A percentile compares a stretch with the other conserved stretches of the same genome.
These are phyloP conservation scores for Drosophila mojavensis DNA, from an alignment of 1,140 invertebrate genomes.

Conservation along the genomic window DNA sequence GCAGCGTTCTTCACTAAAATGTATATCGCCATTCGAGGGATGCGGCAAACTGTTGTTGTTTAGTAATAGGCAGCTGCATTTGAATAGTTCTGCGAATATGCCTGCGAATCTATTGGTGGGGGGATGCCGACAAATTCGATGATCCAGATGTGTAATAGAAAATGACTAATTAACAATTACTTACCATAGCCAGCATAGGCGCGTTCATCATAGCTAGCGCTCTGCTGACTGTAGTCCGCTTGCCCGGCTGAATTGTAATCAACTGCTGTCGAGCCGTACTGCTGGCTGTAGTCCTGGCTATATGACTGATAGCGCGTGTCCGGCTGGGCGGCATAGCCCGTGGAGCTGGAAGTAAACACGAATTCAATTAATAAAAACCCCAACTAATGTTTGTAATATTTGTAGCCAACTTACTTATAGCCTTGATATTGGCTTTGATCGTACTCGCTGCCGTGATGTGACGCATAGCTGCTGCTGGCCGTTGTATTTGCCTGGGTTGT, in stretches of 20 bases:
- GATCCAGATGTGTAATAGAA: slow-evolving; percentile 20
- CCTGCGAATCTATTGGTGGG: slow-evolving; percentile 70
- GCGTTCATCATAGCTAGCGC: slow-evolving; percentile 72
- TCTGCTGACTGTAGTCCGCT: slow-evolving; percentile 79
- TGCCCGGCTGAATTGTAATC: slow-evolving; percentile 78
- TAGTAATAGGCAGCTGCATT: slow-evolving; percentile 83
- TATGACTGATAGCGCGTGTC: slow-evolving; percentile 80
- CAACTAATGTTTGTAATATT: not conserved
- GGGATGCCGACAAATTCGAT: slow-evolving; percentile 18
- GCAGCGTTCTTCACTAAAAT: slow-evolving; percentile 66
- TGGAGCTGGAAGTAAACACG: slow-evolving; percentile 50
- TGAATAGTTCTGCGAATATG: slow-evolving; percentile 79
- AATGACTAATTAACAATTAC: slow-evolving; percentile 28
- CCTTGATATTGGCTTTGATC: slow-evolving; percentile 81
- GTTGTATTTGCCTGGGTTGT: slow-evolving; percentile 61
- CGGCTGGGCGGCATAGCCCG: slow-evolving; percentile 71
- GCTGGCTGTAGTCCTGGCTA: slow-evolving; percentile 80
- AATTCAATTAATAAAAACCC: not conserved
- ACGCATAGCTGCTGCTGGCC: slow-evolving; percentile 68
- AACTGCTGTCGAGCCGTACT: slow-evolving; percentile 77
- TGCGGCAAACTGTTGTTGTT: slow-evolving; percentile 42
- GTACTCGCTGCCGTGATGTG: slow-evolving; percentile 69
- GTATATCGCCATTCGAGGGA: slow-evolving; percentile 50
- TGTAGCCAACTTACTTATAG: slow-evolving; percentile 64
- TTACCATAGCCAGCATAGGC: slow-evolving; percentile 81